Percentiles rank a stretch among this genome's conserved stretches.
These are phyloP conservation scores for Eupeodes corollae DNA, from an alignment of 1,140 invertebrate genomes.

Conservation along the genomic window DNA sequence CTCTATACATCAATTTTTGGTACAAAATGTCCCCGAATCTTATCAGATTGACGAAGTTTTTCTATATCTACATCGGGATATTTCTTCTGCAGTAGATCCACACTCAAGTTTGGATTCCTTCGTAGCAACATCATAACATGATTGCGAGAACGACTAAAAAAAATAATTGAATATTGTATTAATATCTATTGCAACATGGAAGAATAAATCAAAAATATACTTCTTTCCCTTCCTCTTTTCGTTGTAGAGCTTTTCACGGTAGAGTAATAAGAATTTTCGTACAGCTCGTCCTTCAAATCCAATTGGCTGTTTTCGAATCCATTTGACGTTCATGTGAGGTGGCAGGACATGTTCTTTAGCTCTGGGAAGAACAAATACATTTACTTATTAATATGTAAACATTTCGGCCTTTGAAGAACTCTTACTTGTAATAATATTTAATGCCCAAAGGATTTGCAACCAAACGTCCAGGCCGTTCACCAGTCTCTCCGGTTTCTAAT, in stretches of 20 bases:
- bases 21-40: constrained; percentile 48
- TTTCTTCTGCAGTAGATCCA: constrained; percentile 54
- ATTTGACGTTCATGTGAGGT: constrained; percentile 47
- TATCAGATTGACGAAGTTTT: constrained; percentile 44
- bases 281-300: constrained; percentile 43
- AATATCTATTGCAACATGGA: neutral
- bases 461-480: constrained; percentile 55
- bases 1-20: constrained; percentile 31
- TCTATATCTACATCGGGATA: constrained; percentile 70
- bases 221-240: constrained; percentile 44
- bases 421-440: constrained; percentile 36
- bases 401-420: neutral
- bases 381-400: constrained; percentile 2
- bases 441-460: constrained; percentile 50
- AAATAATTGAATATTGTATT: constrained; percentile 13
- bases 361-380: constrained; percentile 21
- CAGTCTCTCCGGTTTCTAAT: constrained; percentile 80
- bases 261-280: constrained; percentile 49
- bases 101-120: constrained; percentile 63
- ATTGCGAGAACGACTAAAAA: constrained; percentile 48
- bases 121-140: constrained; percentile 57
- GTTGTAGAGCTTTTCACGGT: constrained; percentile 52
- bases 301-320: constrained; percentile 42
- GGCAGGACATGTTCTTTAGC: constrained; percentile 45
- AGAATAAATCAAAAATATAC: constrained; percentile 32